A percentile compares a stretch with the other conserved stretches of the same genome.
These are phyloP conservation scores for Liolophura sinensis DNA, from an alignment of 1,140 invertebrate species.

Conservation along the genomic window DNA sequence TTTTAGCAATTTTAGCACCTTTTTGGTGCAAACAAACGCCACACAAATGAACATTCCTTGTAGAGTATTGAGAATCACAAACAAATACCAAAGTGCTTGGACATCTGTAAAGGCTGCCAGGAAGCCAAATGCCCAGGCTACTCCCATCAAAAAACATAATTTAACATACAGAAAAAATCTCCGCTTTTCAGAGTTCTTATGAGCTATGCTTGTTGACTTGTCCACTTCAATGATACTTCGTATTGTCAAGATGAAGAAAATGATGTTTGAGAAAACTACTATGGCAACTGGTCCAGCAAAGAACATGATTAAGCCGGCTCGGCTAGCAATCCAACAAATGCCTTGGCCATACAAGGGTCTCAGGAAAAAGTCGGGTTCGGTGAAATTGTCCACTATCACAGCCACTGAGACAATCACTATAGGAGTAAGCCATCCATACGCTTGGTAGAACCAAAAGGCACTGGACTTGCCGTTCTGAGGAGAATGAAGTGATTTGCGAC, in stretches of 20 bases:
- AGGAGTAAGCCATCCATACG: too few relatives aligned
- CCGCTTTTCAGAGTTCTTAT: slow-evolving; percentile 30
- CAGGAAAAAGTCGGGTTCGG: too few relatives aligned
- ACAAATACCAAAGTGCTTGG: slow-evolving; percentile 20
- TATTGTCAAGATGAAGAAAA: slow-evolving; percentile 36
- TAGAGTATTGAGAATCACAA: slow-evolving; percentile 28
- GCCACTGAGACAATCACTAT: too few relatives aligned
- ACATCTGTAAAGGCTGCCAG: slow-evolving; percentile 20
- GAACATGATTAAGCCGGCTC: slow-evolving; percentile 23
- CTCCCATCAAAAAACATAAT: slow-evolving; percentile 48
- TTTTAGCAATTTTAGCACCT: too few relatives aligned
- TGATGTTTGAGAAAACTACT: slow-evolving; percentile 33
- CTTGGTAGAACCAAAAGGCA: too few relatives aligned
- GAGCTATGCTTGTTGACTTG: slow-evolving; percentile 9
- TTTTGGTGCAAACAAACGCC: slow-evolving; percentile 20
- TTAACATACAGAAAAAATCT: slow-evolving; percentile 61
- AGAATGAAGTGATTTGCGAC: neutral
- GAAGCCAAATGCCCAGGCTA: slow-evolving; percentile 48
- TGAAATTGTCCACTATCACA: too few relatives aligned
- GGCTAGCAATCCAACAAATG: slow-evolving; percentile 55
- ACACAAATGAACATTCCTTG: slow-evolving; percentile 30
- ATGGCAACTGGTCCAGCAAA: slow-evolving; percentile 42
- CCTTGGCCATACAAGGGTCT: slow-evolving; percentile 11
- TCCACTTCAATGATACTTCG: slow-evolving; percentile 58
- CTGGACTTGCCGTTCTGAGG: neutral